Percentiles rank a stretch among this genome's conserved stretches.
Conservation (phyloP, 1,140 invertebrate genomes). For the Ostrea denselamellosa region DNA sequence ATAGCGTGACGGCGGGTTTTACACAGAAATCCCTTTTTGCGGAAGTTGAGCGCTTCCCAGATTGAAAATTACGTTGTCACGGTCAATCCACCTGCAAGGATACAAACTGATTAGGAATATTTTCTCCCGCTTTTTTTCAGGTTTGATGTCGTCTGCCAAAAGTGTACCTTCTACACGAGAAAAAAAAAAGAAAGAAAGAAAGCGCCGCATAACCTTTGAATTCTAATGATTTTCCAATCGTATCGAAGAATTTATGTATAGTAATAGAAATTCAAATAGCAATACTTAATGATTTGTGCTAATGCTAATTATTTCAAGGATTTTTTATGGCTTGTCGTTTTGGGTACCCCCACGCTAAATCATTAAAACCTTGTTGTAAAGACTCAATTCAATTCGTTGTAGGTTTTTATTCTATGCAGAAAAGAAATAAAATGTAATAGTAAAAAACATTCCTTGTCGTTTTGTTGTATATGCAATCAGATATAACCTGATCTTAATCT, state of each 20-base stretch:
- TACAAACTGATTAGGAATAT: neutral
- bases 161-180: neutral
- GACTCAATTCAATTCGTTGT: no score
- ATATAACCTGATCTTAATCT: neutral
- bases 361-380: neutral
- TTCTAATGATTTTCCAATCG: conserved; percentile 17
- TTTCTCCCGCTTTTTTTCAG: neutral
- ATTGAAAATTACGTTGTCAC: conserved; percentile 36
- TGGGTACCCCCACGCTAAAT: neutral
- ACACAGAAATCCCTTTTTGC: conserved; percentile 39
- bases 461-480: neutral
- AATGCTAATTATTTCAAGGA: conserved; percentile 29
- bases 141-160: conserved; percentile 23
- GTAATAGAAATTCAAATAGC: conserved; percentile 36
- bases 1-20: conserved; percentile 19
- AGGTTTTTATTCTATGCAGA: no score
- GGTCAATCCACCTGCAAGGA: conserved; percentile 29
- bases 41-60: conserved; percentile 26
- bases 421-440: no score
- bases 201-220: conserved; percentile 27
- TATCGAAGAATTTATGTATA: conserved; percentile 15
- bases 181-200: neutral
- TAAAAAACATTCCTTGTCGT: no score
- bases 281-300: conserved; percentile 18
- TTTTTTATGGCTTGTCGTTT: neutral